Evolutionary conservation across 2,113 vertebrate genomes (phyloP).

Genomic region (Eulacestoma nigropectus): DNA sequence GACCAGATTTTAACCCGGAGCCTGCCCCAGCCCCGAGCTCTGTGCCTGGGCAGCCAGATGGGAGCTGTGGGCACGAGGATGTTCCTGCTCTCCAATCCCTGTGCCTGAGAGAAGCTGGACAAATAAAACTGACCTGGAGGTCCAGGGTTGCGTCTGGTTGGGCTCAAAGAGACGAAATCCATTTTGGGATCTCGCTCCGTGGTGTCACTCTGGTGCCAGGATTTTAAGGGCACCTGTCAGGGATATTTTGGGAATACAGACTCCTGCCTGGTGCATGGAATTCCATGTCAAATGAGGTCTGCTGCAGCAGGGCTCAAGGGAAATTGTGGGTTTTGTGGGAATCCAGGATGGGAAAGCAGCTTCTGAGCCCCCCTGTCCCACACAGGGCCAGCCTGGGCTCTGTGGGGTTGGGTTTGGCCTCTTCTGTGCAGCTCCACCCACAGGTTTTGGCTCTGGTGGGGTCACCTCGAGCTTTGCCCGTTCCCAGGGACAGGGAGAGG

Average conservation of each 20-base stretch:
- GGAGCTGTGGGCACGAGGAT: background rate
- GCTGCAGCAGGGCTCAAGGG: background rate
- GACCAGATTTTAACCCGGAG: background rate
- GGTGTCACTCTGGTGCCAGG: background rate
- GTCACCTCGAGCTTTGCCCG: rapidly evolving
- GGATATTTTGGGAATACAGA: constrained; percentile 15
- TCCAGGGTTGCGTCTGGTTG: background rate
- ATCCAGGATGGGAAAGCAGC: background rate
- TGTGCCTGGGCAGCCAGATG: rapidly evolving
- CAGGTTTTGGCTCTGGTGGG: background rate
- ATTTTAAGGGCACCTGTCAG: constrained; percentile 25
- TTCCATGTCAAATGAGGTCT: background rate
- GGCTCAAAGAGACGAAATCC: background rate
- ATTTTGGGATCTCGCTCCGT: background rate
- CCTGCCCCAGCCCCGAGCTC: background rate
- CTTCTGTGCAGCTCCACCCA: background rate
- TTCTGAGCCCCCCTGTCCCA: background rate
- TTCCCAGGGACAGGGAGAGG: background rate
- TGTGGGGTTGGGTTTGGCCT: background rate
- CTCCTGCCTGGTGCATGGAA: background rate
- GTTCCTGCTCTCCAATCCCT: background rate
- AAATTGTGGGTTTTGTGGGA: background rate
- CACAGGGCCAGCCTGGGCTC: background rate
- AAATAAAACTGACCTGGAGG: background rate
- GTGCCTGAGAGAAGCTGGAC: background rate